phyloP scores from a whole-genome alignment of 2,888 invertebrate genomes.

The Volucella inanis region DNA sequence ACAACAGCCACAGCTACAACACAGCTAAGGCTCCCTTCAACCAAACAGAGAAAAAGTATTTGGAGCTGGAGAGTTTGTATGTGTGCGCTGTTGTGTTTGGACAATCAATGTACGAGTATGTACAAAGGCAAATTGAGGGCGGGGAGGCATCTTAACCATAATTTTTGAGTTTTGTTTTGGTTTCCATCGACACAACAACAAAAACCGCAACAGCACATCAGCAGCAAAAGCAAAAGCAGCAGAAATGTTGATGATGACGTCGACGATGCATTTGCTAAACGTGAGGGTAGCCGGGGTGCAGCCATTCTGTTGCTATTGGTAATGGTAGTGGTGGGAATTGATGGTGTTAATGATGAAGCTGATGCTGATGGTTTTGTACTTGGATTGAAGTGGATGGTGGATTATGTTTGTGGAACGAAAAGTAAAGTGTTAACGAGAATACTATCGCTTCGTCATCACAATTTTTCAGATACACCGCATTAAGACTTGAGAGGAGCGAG shows the following conservation, averaged over 20 bases:
- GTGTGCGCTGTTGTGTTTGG: conserved; percentile 18
- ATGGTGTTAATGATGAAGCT: conserved; percentile 36
- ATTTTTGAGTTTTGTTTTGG: conserved; percentile 69
- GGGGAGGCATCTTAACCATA: conserved; percentile 38
- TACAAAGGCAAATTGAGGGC: not conserved
- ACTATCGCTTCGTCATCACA: not conserved
- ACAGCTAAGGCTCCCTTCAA: conserved; percentile 26
- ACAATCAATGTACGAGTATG: conserved; percentile 16
- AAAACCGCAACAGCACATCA: too few relatives aligned
- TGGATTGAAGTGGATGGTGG: conserved; percentile 60
- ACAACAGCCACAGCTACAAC: not conserved
- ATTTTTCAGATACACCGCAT: not conserved
- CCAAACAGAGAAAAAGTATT: conserved; percentile 32
- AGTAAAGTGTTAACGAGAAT: conserved; percentile 24
- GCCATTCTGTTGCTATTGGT: conserved; percentile 4
- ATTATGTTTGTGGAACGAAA: conserved; percentile 62
- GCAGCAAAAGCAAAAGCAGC: too few relatives aligned
- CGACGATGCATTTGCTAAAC: conserved; percentile 52
- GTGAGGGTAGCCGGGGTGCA: conserved; percentile 25
- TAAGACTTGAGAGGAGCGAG: conserved; percentile 6
- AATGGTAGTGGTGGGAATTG: conserved; percentile 19
- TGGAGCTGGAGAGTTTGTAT: conserved; percentile 31
- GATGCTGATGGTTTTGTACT: conserved; percentile 53
- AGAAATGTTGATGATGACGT: not conserved
- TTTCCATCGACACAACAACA: conserved; percentile 34